A percentile compares a stretch with the other conserved stretches of the same genome.
Conservation (phyloP, 2,113 vertebrate genomes). For the Paramormyrops kingsleyae region DNA sequence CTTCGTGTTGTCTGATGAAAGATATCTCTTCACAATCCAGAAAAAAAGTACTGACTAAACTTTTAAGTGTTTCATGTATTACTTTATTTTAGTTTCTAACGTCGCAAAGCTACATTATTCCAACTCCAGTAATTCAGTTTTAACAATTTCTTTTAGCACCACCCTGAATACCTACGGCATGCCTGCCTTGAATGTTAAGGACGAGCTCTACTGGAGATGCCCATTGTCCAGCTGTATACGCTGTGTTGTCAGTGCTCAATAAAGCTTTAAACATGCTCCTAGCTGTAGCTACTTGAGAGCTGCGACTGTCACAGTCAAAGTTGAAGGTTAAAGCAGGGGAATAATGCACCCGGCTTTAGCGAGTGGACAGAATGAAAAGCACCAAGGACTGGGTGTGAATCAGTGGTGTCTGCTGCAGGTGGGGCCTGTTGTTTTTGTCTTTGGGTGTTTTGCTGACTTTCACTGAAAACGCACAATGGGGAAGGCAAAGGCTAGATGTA, state of each 20-base stretch:
- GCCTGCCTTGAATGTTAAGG: not conserved
- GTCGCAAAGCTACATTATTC: not conserved
- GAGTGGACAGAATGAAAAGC: not conserved
- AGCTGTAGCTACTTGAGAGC: not conserved
- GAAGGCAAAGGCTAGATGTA: conserved; percentile 3
- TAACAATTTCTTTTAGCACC: not conserved
- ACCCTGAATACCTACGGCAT: not conserved
- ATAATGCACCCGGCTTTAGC: not conserved
- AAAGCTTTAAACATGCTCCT: not conserved
- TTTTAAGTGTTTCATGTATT: conserved; percentile 39
- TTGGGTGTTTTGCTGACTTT: conserved; percentile 27
- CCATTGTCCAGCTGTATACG: not conserved
- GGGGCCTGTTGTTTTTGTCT: not conserved
- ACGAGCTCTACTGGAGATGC: not conserved
- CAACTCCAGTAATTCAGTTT: not conserved
- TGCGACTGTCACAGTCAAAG: not conserved
- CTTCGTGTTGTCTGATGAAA: not conserved
- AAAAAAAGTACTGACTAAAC: not conserved
- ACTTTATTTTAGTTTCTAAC: conserved; percentile 41
- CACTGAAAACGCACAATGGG: conserved; percentile 43
- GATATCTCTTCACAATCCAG: conserved; percentile 1
- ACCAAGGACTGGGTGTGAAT: not conserved
- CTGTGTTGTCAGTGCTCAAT: not conserved
- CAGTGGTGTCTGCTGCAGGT: not conserved
- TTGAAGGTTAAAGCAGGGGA: not conserved